phyloP scores from a whole-genome alignment of 2,888 invertebrate genomes.

The Disparrhopalites patrizii region DNA sequence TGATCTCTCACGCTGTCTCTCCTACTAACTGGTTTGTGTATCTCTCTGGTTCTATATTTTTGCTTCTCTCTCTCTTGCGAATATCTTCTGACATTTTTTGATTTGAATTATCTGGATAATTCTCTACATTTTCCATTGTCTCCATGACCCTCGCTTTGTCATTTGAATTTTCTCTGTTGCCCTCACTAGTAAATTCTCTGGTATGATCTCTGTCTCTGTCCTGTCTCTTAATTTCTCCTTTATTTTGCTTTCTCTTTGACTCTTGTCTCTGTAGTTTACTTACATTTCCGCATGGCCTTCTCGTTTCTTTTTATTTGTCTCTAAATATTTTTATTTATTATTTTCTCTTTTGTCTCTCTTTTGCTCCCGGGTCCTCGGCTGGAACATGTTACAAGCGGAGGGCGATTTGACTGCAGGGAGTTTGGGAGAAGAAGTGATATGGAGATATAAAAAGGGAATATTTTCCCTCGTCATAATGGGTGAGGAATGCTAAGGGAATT shows the following conservation, averaged over 20 bases:
- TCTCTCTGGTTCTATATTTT: too few species aligned
- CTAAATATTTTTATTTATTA: neutral
- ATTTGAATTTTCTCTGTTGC: too few species aligned
- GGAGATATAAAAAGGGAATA: neutral
- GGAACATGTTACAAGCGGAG: too few species aligned
- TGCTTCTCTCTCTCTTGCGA: too few species aligned
- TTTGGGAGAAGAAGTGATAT: neutral
- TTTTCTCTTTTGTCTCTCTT: neutral
- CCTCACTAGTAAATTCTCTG: neutral
- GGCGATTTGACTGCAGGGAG: neutral
- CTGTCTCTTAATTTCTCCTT: neutral
- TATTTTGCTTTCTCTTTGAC: neutral
- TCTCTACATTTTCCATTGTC: too few species aligned
- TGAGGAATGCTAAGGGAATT: neutral
- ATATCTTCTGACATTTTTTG: too few species aligned
- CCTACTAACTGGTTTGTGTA: too few species aligned
- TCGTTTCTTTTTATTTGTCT: neutral
- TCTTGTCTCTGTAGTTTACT: too few species aligned
- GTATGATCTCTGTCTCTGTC: neutral
- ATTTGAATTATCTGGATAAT: too few species aligned
- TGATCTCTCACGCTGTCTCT: too few species aligned
- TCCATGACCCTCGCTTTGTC: too few species aligned
- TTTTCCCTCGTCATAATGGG: neutral
- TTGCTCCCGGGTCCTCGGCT: neutral
- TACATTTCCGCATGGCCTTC: neutral